Evolutionary conservation across 1,140 invertebrate species (phyloP).

Genomic region (Musca domestica): DNA sequence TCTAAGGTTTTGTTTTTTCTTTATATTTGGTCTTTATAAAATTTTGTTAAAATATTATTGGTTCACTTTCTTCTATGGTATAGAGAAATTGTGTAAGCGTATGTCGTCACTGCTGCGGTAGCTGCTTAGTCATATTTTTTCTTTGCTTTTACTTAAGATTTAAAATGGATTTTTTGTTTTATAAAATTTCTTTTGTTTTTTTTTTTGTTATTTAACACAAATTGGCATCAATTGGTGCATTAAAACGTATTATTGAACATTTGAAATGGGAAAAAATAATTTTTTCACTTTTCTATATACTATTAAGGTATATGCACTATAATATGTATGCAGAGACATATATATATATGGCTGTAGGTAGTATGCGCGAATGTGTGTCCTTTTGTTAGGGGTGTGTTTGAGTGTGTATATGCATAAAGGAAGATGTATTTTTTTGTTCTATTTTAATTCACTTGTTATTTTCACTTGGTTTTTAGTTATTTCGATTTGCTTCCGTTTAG

Average conservation of each 20-base stretch:
- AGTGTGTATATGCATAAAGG: conserved; percentile 29
- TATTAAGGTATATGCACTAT: conserved; percentile 42
- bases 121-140: conserved; percentile 52
- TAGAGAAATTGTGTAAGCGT: conserved; percentile 51
- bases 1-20: conserved; percentile 30
- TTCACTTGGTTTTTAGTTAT: neutral
- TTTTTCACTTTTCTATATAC: conserved; percentile 47
- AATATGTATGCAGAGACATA: conserved; percentile 25
- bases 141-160: conserved; percentile 25
- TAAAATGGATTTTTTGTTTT: conserved; percentile 14
- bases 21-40: no score
- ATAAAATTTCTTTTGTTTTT: conserved; percentile 12
- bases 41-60: conserved; percentile 22
- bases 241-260: conserved; percentile 20
- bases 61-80: conserved; percentile 32
- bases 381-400: conserved; percentile 8
- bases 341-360: neutral
- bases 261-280: conserved; percentile 35
- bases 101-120: conserved; percentile 54
- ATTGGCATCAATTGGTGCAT: neutral
- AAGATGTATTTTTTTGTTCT: conserved; percentile 37
- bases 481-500: conserved; percentile 49
- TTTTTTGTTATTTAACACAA: conserved; percentile 8
- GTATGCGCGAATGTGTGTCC: no score
- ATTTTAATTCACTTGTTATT: conserved; percentile 37